These are phyloP conservation scores for Ovis canadensis DNA, from an alignment of 2,113 vertebrate species.

Conservation along the genomic window DNA sequence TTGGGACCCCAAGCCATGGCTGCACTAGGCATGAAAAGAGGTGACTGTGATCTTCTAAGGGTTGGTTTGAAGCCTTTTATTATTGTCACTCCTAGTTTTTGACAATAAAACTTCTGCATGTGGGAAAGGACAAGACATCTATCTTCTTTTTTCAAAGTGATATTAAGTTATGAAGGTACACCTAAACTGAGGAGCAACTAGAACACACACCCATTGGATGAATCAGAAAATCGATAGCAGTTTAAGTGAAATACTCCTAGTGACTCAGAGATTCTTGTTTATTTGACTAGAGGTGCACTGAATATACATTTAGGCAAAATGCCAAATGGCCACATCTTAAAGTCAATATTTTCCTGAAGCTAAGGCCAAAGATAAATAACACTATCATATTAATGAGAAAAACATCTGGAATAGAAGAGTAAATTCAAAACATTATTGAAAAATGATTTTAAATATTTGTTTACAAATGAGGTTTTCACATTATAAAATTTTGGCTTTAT, in stretches of 20 bases:
- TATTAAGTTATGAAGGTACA: neutral
- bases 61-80: neutral
- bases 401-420: neutral
- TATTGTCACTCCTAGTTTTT: neutral
- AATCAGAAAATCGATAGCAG: neutral
- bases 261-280: neutral
- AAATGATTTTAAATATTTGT: neutral
- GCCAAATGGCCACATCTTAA: neutral
- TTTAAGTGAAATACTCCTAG: neutral
- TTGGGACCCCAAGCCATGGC: neutral
- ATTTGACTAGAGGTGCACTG: neutral
- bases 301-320: neutral
- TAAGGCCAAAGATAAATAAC: neutral
- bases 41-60: neutral
- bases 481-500: neutral
- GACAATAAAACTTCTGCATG: neutral
- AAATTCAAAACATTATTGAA: neutral
- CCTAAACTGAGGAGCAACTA: neutral
- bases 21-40: neutral
- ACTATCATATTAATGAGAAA: neutral
- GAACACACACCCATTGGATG: neutral
- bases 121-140: neutral
- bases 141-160: neutral
- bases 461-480: neutral
- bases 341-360: slow-evolving; percentile 9